Percentiles rank a stretch among this genome's conserved stretches.
Evolutionary conservation across 2,113 vertebrate species (phyloP).

Genomic region (Aspidoscelis tigris): DNA sequence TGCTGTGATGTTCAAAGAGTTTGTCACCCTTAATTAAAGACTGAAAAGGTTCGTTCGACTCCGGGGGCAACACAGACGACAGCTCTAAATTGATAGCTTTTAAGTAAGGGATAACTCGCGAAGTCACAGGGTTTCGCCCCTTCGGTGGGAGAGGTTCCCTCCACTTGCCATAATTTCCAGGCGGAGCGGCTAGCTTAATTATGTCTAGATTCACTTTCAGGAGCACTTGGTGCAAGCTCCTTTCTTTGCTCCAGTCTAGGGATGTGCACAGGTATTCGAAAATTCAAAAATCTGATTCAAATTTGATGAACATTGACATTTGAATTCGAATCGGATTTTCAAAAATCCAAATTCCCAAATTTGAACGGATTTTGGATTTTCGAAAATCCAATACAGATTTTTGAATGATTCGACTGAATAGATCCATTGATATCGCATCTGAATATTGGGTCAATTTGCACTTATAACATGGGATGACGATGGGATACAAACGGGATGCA

Average conservation of each 20-base stretch:
- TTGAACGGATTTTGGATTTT: too few relatives aligned
- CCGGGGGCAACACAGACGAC: conserved; percentile 75
- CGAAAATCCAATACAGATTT: too few relatives aligned
- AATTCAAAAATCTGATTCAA: too few relatives aligned
- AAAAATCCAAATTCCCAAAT: too few relatives aligned
- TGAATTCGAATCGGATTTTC: too few relatives aligned
- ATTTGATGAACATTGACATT: too few relatives aligned
- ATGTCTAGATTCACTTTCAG: conserved; percentile 66
- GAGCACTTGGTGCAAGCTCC: conserved; percentile 46
- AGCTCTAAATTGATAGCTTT: conserved; percentile 83
- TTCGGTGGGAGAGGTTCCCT: conserved; percentile 58
- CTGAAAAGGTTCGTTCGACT: conserved; percentile 80
- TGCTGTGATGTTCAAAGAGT: conserved; percentile 83
- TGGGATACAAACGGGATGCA: too few relatives aligned
- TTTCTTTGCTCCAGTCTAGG: conserved; percentile 37
- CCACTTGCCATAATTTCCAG: conserved; percentile 52
- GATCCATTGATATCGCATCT: too few relatives aligned
- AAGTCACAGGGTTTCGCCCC: conserved; percentile 67
- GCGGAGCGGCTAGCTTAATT: conserved; percentile 62
- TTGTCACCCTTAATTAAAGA: conserved; percentile 86
- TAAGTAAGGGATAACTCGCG: conserved; percentile 72
- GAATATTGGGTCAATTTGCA: too few relatives aligned
- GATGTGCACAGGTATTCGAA: too few relatives aligned
- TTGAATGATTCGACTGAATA: too few relatives aligned
- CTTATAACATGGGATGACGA: too few relatives aligned